These are phyloP conservation scores for Sycophila texana DNA, from an alignment of 2,888 invertebrate genomes.

Conservation along the genomic window DNA sequence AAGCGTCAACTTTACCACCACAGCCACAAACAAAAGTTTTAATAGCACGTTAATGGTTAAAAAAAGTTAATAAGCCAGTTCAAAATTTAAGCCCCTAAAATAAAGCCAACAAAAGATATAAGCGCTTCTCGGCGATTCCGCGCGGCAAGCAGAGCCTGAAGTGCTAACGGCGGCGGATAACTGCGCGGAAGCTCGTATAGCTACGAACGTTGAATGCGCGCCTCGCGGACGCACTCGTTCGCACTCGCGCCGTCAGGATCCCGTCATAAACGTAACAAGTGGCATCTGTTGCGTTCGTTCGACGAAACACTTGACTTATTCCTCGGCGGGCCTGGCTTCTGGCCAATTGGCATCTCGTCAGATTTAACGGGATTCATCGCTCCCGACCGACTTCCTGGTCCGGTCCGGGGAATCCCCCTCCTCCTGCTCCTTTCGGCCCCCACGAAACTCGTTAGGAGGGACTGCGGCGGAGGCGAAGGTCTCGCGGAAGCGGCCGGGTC, in stretches of 20 bases:
- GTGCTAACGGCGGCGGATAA: no score
- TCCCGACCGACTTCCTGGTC: constrained; percentile 29
- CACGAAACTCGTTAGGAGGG: neutral
- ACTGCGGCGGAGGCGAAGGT: neutral
- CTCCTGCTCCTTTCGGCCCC: neutral
- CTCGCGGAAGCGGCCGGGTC: no score
- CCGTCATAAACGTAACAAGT: constrained; percentile 70
- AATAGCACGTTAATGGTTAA: no score
- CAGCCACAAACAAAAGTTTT: no score
- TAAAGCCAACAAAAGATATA: neutral
- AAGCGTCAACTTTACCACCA: no score
- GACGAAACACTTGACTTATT: constrained; percentile 68
- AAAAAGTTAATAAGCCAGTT: no score
- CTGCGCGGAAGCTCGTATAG: no score
- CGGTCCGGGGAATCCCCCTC: neutral
- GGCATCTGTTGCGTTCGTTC: constrained; percentile 73
- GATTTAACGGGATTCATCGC: constrained; percentile 64
- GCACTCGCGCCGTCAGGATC: neutral
- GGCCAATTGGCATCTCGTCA: constrained; percentile 72
- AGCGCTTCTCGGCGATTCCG: neutral
- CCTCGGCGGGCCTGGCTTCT: constrained; percentile 63
- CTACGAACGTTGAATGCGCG: neutral
- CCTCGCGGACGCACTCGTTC: neutral
- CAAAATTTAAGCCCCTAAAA: neutral
- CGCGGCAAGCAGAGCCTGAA: neutral